Evolutionary conservation across 2,888 invertebrate species (phyloP).

Genomic region (Blastobasis lacticolella): DNA sequence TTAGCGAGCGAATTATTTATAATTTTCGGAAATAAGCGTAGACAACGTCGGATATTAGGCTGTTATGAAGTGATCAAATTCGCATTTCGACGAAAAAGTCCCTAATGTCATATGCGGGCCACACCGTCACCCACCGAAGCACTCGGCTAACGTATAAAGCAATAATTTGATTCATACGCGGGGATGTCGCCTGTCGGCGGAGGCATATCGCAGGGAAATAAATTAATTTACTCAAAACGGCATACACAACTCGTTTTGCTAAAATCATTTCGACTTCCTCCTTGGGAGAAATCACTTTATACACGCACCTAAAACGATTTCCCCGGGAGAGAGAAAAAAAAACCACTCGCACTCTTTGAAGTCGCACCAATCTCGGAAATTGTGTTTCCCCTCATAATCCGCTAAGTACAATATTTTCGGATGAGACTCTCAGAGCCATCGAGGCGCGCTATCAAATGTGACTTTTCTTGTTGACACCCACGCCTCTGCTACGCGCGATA

Average conservation of each 20-base stretch:
- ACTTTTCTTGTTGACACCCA: too few relatives aligned
- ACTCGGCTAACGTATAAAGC: neutral
- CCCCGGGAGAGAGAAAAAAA: constrained; percentile 9
- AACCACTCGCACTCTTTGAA: constrained; percentile 9
- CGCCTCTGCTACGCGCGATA: too few relatives aligned
- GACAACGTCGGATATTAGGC: too few relatives aligned
- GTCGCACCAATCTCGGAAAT: constrained; percentile 34
- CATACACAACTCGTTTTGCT: neutral
- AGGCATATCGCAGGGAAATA: neutral
- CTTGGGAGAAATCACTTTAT: constrained; percentile 13
- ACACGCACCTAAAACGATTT: constrained; percentile 13
- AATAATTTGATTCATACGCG: neutral
- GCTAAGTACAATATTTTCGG: constrained; percentile 18
- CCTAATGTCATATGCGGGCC: too few relatives aligned
- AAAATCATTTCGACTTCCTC: constrained; percentile 7
- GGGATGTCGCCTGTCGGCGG: neutral
- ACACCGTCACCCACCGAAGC: too few relatives aligned
- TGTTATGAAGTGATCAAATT: too few relatives aligned
- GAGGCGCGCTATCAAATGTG: too few relatives aligned
- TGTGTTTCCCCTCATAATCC: constrained; percentile 39
- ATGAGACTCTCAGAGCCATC: too few relatives aligned
- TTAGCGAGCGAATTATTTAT: too few relatives aligned
- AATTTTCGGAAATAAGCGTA: too few relatives aligned
- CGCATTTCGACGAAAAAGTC: too few relatives aligned
- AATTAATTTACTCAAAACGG: neutral